Base-by-base conservation (phyloP, 2,888 invertebrate species). In the Melinaea menophilus region DNA sequence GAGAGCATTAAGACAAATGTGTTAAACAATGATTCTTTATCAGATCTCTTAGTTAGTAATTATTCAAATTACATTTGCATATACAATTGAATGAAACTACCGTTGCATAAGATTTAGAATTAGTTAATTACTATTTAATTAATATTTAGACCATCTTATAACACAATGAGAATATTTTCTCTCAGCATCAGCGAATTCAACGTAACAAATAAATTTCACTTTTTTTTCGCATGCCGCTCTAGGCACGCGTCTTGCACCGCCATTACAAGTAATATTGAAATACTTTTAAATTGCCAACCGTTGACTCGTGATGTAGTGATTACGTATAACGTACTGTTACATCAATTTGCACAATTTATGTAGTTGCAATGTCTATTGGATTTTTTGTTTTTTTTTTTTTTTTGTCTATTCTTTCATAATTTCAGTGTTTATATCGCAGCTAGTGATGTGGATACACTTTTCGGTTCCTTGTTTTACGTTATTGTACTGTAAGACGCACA, bases 401-500 rank as follows among this genome's bases (percentile, higher is more conserved):
- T 22, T 22, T 22, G 22, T 22, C 22, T 22, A 22, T 22, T 80
- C 79, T 85, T 85, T 82, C 77, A 76, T 79, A 77, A 78, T 89
- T 89, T 89, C 89, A 90, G 90, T 90, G 86, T 83, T 86, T 71
- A 69, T 71, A 70, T 71, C 66, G 81, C 82, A 81, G 87, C 88
- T 85, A 86, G 85, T 84, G 85, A 88, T 87, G 80, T 84, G 82
- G 85, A 79, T 82, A 79, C 82, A 84, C 81, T 80, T 82, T 83
- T 85, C 81, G 83, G 79, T 85, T 83, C 78, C 81, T 79, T 84
- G 81, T 87, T 48, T 82, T 88, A 81, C 80, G 80, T 80, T 77
- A 76, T 84, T 85, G 70, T 74, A 71, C 80, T 82, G 79, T 87
- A 83, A 84, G 83, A 86, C 88, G 89, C 90, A 89, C 90, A 84